Evolutionary conservation across 2,797 vertebrate genomes (phyloP).

Genomic region (Zalophus californianus): DNA sequence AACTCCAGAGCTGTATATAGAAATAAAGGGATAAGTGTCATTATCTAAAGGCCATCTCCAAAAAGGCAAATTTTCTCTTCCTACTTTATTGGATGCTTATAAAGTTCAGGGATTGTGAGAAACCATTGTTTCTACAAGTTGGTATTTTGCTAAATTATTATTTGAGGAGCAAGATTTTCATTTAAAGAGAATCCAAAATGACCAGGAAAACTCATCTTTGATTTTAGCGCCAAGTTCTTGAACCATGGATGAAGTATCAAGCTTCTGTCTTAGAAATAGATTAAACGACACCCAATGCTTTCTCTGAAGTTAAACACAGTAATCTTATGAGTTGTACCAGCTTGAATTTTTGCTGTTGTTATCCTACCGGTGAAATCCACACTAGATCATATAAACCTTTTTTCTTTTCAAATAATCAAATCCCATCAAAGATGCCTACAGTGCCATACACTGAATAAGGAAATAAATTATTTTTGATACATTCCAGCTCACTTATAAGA

Average conservation of each 20-base stretch:
- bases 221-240: background rate
- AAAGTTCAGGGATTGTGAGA: background rate
- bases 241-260: background rate
- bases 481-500: constrained; percentile 1
- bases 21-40: background rate
- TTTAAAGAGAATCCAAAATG: background rate
- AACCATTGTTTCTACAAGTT: background rate
- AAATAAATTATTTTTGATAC: background rate
- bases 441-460: background rate
- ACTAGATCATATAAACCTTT: background rate
- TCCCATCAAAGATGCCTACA: background rate
- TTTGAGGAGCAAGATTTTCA: background rate
- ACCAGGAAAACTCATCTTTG: background rate
- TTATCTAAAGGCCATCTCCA: background rate
- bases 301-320: background rate
- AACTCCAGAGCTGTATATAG: background rate
- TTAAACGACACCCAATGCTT: background rate
- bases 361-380: background rate
- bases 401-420: background rate
- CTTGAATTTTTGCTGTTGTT: background rate
- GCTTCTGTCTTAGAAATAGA: background rate
- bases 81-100: background rate
- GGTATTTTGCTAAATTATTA: background rate
- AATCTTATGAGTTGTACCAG: background rate
- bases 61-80: background rate